Conservation (phyloP, 2,888 invertebrate species). For the Troides aeacus region DNA sequence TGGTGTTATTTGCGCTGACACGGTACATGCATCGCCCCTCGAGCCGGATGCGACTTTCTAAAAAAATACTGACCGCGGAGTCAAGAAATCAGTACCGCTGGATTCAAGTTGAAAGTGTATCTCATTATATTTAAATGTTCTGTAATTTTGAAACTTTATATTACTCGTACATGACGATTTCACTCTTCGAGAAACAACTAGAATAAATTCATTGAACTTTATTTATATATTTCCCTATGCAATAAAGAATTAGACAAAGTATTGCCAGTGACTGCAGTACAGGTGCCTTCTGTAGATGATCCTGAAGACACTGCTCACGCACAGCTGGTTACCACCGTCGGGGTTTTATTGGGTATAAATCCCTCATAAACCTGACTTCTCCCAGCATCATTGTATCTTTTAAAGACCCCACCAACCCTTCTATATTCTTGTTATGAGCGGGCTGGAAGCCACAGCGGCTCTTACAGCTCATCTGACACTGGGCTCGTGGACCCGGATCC, state of each 20-base stretch:
- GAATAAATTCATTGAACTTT: neutral
- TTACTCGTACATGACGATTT: neutral
- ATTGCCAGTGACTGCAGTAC: no score
- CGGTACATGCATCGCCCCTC: conserved; percentile 64
- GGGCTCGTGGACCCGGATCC: no score
- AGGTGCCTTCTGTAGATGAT: no score
- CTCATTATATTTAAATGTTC: conserved; percentile 18
- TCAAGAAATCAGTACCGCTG: conserved; percentile 22
- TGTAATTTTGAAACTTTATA: conserved; percentile 5
- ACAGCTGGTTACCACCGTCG: no score
- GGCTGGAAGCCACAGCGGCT: no score
- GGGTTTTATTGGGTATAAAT: no score
- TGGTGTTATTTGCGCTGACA: conserved; percentile 30
- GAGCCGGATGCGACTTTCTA: conserved; percentile 78
- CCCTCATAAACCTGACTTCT: no score
- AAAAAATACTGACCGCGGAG: conserved; percentile 64
- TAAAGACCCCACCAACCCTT: no score
- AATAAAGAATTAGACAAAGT: neutral
- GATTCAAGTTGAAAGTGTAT: conserved; percentile 24
- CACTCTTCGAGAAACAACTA: neutral
- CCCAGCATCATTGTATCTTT: no score
- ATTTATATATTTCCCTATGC: neutral
- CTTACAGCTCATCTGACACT: no score
- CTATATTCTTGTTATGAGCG: no score
- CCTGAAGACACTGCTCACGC: no score